A percentile compares a stretch with the other conserved stretches of the same genome.
Conservation (phyloP, 2,113 vertebrate genomes). For the Platysteira castanea region DNA sequence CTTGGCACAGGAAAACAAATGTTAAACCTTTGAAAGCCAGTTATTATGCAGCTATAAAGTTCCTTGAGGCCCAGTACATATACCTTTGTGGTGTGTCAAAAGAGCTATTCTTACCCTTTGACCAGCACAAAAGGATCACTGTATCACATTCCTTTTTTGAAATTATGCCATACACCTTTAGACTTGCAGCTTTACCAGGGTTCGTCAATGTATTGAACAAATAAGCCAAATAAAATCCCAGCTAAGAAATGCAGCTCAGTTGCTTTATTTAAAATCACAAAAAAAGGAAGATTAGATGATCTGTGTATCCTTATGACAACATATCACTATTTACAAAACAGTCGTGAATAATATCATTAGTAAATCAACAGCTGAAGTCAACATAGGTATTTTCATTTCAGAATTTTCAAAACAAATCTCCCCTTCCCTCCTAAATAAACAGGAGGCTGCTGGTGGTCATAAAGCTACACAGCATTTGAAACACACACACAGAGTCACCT, state of each 20-base stretch:
- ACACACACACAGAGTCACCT: not conserved
- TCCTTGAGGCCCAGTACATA: not conserved
- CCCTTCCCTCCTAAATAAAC: not conserved
- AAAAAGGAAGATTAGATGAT: not conserved
- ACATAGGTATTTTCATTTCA: not conserved
- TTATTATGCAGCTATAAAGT: not conserved
- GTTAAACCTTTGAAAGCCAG: constrained; percentile 23
- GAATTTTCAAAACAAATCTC: not conserved
- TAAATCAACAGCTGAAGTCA: not conserved
- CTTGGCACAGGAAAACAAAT: constrained; percentile 28
- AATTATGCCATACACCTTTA: not conserved
- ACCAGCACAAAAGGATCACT: not conserved
- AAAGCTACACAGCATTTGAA: not conserved
- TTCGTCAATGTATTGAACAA: not conserved
- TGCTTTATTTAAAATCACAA: not conserved
- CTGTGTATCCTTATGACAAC: not conserved
- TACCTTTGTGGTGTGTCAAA: not conserved
- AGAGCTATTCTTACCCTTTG: not conserved
- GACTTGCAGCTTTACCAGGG: not conserved
- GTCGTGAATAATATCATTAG: not conserved
- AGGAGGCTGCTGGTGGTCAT: not conserved
- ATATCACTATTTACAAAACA: not conserved
- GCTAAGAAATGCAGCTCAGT: not conserved
- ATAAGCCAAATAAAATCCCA: not conserved
- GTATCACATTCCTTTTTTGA: not conserved